A percentile compares a stretch with the other conserved stretches of the same genome.
Conservation (phyloP, 2,113 vertebrate genomes). For the Zosterops pallidus region DNA sequence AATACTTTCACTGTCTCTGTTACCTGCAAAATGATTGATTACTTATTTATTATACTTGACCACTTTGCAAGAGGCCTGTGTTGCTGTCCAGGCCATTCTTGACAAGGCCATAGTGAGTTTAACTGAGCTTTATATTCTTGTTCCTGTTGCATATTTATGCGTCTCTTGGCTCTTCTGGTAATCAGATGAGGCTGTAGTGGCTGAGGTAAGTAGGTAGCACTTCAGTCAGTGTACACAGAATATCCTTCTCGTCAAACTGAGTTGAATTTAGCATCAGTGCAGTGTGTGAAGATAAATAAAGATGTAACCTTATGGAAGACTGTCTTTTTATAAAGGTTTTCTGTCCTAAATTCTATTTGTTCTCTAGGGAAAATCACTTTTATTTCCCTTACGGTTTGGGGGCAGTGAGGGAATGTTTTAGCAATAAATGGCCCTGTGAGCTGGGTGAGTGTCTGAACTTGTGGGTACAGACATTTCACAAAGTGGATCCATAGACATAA, state of each 20-base stretch:
- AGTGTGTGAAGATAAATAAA: neutral
- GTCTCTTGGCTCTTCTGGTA: neutral
- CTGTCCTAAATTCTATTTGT: neutral
- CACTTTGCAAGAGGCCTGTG: neutral
- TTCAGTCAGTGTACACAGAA: neutral
- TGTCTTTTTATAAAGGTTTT: neutral
- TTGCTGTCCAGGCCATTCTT: constrained; percentile 13
- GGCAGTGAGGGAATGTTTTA: neutral
- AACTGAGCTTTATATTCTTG: neutral
- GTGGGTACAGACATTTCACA: neutral
- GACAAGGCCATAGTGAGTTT: neutral
- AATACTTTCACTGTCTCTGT: neutral
- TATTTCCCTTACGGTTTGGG: neutral
- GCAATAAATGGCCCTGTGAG: neutral
- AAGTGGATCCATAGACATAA: neutral
- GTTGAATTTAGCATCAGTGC: neutral
- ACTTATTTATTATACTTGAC: neutral
- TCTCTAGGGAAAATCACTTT: neutral
- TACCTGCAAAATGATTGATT: neutral
- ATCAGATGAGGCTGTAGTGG: neutral
- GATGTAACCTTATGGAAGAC: neutral
- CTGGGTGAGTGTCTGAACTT: neutral
- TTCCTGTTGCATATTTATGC: constrained; percentile 20
- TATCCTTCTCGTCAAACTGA: neutral
- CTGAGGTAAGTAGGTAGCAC: neutral